Evolutionary conservation across 2,797 vertebrate species (phyloP).

Genomic region (Chaetophractus vellerosus): DNA sequence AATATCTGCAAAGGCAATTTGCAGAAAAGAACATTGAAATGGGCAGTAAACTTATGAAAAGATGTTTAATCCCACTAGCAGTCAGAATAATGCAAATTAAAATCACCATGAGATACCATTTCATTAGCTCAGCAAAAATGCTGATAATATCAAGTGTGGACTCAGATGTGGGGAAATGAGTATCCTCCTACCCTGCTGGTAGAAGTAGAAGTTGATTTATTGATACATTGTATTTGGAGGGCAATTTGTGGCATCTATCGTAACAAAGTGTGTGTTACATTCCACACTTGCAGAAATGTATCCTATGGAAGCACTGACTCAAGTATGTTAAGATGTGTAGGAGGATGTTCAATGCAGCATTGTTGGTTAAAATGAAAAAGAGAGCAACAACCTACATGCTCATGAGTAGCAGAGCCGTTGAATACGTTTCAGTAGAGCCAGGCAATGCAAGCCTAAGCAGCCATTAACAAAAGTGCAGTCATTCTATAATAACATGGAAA

Average conservation of each 20-base stretch:
- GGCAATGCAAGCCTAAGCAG: too few species aligned
- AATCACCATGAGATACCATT: neutral
- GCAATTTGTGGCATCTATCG: neutral
- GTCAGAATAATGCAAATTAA: constrained; percentile 5
- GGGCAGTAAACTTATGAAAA: neutral
- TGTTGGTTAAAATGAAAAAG: neutral
- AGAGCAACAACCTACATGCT: neutral
- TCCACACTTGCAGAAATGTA: neutral
- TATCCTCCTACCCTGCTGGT: neutral
- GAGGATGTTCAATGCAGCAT: neutral
- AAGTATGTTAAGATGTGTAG: neutral
- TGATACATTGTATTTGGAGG: neutral
- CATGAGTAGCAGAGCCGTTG: neutral
- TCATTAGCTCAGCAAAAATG: constrained; percentile 32
- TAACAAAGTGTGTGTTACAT: neutral
- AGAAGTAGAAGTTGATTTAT: neutral
- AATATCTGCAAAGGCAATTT: neutral
- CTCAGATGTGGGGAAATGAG: neutral
- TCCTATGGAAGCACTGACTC: neutral
- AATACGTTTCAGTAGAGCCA: neutral
- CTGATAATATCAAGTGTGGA: neutral
- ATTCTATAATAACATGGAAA: neutral
- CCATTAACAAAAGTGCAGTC: neutral
- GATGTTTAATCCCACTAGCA: neutral
- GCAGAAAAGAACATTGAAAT: neutral